phyloP scores from a whole-genome alignment of 2,888 invertebrate genomes.

The Ophion obscuratus region DNA sequence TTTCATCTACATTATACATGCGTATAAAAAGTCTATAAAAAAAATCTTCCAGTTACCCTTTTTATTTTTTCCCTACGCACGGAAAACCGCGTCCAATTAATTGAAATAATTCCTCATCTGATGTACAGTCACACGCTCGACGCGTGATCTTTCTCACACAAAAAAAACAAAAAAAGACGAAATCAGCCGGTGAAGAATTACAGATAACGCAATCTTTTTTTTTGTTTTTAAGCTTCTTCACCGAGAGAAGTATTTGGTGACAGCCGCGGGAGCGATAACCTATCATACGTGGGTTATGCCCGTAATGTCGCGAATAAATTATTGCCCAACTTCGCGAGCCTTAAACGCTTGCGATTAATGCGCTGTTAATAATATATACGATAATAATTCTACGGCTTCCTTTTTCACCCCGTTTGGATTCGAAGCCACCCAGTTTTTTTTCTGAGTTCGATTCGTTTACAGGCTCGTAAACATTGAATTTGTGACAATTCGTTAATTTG shows the following conservation, averaged over 20 bases:
- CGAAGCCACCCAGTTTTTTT: too few relatives aligned
- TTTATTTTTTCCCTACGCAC: too few relatives aligned
- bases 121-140: background rate
- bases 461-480: too few relatives aligned
- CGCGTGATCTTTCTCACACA: background rate
- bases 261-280: conserved; percentile 19
- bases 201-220: conserved; percentile 6
- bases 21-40: too few relatives aligned
- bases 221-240: background rate
- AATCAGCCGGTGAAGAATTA: background rate
- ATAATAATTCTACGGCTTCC: background rate
- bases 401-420: background rate
- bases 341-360: background rate
- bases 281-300: conserved; percentile 56
- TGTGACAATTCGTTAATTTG: too few relatives aligned
- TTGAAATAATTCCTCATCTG: too few relatives aligned
- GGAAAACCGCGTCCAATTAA: too few relatives aligned
- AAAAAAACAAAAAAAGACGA: too few relatives aligned
- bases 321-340: background rate
- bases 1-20: too few relatives aligned
- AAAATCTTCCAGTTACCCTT: too few relatives aligned
- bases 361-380: background rate
- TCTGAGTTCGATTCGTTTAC: too few relatives aligned
- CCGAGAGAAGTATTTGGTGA: background rate
- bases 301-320: conserved; percentile 20